These are phyloP conservation scores for Tiliacea citrago DNA, from an alignment of 2,888 invertebrate genomes.

Conservation along the genomic window DNA sequence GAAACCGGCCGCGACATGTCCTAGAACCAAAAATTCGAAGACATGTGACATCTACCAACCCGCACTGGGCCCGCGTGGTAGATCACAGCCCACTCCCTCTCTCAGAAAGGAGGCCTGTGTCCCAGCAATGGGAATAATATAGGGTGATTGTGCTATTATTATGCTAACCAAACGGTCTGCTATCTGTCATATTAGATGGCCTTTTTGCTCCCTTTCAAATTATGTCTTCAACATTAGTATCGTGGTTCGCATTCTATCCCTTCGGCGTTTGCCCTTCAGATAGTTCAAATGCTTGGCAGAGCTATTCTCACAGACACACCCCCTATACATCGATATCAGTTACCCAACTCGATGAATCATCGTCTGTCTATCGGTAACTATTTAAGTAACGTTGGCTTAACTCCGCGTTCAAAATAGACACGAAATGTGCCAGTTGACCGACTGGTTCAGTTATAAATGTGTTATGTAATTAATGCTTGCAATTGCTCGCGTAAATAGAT, in stretches of 20 bases:
- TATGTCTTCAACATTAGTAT: neutral
- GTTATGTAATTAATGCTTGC: slow-evolving; percentile 57
- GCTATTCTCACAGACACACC: slow-evolving; percentile 39
- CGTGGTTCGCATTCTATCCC: neutral
- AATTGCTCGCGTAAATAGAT: slow-evolving; percentile 40
- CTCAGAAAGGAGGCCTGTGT: no score
- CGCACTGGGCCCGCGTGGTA: no score
- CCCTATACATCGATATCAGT: slow-evolving; percentile 37
- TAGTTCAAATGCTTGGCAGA: slow-evolving; percentile 45
- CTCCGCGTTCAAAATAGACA: slow-evolving; percentile 52
- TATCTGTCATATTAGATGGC: neutral
- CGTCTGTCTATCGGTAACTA: slow-evolving; percentile 40
- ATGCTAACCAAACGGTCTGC: neutral
- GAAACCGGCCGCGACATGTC: no score
- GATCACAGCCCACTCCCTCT: no score
- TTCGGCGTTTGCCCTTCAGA: slow-evolving; percentile 25
- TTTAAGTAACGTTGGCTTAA: slow-evolving; percentile 37
- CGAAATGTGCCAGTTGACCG: slow-evolving; percentile 56
- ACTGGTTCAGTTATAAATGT: slow-evolving; percentile 55
- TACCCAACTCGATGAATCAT: slow-evolving; percentile 56
- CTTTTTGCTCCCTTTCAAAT: neutral
- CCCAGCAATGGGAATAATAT: no score
- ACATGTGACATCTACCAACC: no score
- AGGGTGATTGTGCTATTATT: no score
- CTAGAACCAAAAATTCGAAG: no score